Evolutionary conservation across 2,888 invertebrate species (phyloP), one percentile per base, ranked within the genome.

Genomic region (Fragum whitleyi): DNA sequence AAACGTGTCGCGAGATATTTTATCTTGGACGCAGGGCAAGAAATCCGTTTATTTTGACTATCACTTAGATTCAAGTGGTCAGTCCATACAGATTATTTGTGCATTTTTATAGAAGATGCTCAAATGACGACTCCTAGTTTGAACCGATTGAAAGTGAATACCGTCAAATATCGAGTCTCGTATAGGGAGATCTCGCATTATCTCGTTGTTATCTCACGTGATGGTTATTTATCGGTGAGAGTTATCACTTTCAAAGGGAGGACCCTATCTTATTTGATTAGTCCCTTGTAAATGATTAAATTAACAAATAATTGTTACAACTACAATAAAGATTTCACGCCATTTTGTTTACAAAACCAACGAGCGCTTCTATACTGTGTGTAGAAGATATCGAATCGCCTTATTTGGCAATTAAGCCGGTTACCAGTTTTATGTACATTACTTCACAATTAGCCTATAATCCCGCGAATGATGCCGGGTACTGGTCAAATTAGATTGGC

Each of bases 261-360:
- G n/a, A 36, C 32, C 42, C 11, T 65, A 65, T 65, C 65, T 53
- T 83, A 83, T 83, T 83, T 83, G 79, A 79, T 83, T 83, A 83
- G 61, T 62, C 61, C 32, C 39, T 55, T 71, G 32, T 74, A 83
- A 47, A 74, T 74, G 83, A 83, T 79, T 74, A 74, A 83, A 83
- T 83, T 83, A 83, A 71, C 83, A 77, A 79, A 69, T 77, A 77
- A 74, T 79, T 79, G 83, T 73, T 71, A 61, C 47, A 57, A 62
- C 62, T 59, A 55, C 74, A 73, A 68, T 72, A 59, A 72, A 57
- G 42, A 36, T 19, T 36, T 55, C 29, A 36, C 70, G 55, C 36
- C 32, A 32, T 14, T 28, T 53, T 70, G 70, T 70, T 70, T 65
- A 51, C 28, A 61, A 21, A 74, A 29, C 28, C 23, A 47, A 53